Evolutionary conservation across 1,140 invertebrate genomes (phyloP), one percentile per base, ranked within the genome.

Genomic region (Arion vulgaris): DNA sequence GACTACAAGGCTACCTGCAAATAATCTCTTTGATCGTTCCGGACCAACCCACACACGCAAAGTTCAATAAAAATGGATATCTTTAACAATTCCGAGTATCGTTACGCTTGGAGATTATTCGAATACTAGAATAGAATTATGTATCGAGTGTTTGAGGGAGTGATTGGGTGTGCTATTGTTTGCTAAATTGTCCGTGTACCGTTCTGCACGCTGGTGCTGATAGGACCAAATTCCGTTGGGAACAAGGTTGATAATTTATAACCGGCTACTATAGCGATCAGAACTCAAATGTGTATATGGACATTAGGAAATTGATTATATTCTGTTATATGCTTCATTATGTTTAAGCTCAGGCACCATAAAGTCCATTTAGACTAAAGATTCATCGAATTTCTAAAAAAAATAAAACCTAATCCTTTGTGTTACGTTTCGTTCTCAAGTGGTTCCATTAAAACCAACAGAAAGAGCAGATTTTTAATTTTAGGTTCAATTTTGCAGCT

Each of bases 1-100:
- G 45, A 34, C 41, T 49, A 51, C 73, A 51, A 1, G 45, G 11
- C 15, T 0, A 75, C 73, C 73, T 74, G 72, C 39, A 74, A 39
- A 74, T 74, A 74, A 39, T 39, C 72, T 28, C 39, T 75, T 75
- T 75, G 73, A 75, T 51, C 73, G 71, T 66, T 66, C 71, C 41
- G 71, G 36, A n/a, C 38, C 5, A 45, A 34, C 39, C 34, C n/a
- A 26, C 15, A 73, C 15, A n/a, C 9, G 34, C 13, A 69, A 34
- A 71, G n/a, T 34, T 7, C 1, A 71, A 71, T 11, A 11, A 9
- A 45, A 38, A 26, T 1, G 73, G 2, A 9, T 75, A 75, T 53
- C 73, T 1, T 0, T 11, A 17, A 2, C 28, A 34, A 15, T 15
- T 2, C 41, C 26, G 73, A 45, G 49, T 39, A 45, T 45, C 41